These are phyloP conservation scores for Autographa pulchrina DNA, from an alignment of 2,888 invertebrate species.

Conservation along the genomic window DNA sequence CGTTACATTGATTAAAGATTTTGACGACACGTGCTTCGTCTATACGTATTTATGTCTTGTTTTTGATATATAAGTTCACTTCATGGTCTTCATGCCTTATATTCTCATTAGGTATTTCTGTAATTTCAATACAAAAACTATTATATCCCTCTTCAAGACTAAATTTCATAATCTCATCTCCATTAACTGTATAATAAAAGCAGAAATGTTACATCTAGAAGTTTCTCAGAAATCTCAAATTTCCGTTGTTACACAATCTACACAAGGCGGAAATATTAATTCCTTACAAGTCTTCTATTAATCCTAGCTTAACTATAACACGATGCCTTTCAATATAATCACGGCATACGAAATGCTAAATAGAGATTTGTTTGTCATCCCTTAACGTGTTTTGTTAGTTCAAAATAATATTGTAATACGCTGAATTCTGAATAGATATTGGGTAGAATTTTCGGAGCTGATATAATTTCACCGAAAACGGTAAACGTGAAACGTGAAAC, in stretches of 20 bases:
- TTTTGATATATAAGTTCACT: too few species aligned
- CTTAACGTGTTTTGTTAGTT: conserved; percentile 31
- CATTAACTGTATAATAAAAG: not conserved
- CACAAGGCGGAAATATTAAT: conserved; percentile 46
- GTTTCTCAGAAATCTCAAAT: not conserved
- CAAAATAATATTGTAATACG: conserved; percentile 37
- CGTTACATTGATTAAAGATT: not conserved
- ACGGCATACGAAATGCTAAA: conserved; percentile 53
- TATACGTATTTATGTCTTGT: not conserved
- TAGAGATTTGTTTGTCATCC: conserved; percentile 55
- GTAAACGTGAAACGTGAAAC: not conserved
- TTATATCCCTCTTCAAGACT: not conserved
- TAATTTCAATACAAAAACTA: too few species aligned
- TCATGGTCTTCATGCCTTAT: too few species aligned
- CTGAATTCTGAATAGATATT: conserved; percentile 19
- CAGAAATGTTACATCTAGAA: not conserved
- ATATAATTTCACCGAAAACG: conserved; percentile 19
- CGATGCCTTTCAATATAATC: conserved; percentile 48
- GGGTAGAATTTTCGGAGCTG: conserved; percentile 28
- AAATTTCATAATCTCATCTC: not conserved
- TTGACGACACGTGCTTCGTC: not conserved
- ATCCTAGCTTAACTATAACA: conserved; percentile 49
- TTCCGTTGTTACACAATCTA: conserved; percentile 3
- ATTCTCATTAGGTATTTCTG: too few species aligned
- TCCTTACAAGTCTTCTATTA: conserved; percentile 42